phyloP scores from a whole-genome alignment of 2,113 vertebrate species.

The Hiodon alosoides region DNA sequence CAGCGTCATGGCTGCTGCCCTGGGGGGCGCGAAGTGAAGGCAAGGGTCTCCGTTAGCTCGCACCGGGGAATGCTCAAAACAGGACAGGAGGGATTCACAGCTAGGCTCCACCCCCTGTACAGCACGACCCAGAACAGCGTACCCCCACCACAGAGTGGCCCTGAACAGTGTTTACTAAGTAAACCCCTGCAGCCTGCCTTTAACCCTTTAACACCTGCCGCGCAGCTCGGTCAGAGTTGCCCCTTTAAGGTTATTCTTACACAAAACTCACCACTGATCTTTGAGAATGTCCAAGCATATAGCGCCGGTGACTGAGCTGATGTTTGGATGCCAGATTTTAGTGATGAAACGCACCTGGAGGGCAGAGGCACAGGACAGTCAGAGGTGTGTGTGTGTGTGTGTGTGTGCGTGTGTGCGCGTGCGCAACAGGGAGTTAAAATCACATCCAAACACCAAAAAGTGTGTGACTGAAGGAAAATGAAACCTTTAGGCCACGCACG shows the following conservation, averaged over 20 bases:
- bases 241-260: not conserved
- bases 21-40: constrained; percentile 38
- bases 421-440: not conserved
- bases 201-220: not conserved
- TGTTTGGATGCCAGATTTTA: constrained; percentile 99
- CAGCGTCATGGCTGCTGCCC: constrained; percentile 98
- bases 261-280: constrained; percentile 93
- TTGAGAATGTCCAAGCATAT: constrained; percentile 99
- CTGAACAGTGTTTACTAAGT: too few species aligned
- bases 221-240: not conserved
- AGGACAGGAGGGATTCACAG: too few species aligned
- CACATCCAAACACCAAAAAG: not conserved
- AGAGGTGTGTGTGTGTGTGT: not conserved
- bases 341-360: constrained; percentile 97
- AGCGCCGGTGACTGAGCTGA: constrained; percentile 98
- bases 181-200: not conserved
- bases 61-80: not conserved
- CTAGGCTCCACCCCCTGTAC: too few species aligned
- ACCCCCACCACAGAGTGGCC: not conserved
- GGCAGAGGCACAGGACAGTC: constrained; percentile 22
- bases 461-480: too few species aligned
- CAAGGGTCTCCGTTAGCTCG: not conserved
- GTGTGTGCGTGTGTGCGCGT: not conserved
- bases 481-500: too few species aligned
- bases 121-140: too few species aligned